Evolutionary conservation across 2,113 vertebrate species (phyloP).

Genomic region (Scopus umbretta): DNA sequence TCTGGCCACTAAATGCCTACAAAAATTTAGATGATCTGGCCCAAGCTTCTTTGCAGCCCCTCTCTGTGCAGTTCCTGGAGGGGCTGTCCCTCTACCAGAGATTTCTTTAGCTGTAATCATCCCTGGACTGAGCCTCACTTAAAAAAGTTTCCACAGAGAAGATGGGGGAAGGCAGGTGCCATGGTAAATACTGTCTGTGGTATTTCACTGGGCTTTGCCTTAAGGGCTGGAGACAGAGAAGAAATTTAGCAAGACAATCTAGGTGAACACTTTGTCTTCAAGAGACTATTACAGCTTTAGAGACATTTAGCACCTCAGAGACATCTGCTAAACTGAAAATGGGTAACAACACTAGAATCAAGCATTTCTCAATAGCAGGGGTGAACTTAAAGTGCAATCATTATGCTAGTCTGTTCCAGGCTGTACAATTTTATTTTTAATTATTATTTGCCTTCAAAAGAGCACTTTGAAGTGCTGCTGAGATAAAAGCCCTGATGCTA

Average conservation of each 20-base stretch:
- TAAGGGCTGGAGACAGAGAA: not conserved
- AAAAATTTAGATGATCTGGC: not conserved
- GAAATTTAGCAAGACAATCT: not conserved
- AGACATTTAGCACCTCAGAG: not conserved
- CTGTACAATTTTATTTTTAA: slow-evolving; percentile 31
- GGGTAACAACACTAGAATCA: not conserved
- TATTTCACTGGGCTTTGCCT: not conserved
- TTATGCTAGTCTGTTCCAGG: not conserved
- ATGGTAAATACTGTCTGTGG: not conserved
- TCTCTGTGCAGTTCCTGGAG: not conserved
- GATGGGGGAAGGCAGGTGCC: not conserved
- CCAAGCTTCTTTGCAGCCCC: not conserved
- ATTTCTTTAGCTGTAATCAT: not conserved
- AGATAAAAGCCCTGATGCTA: not conserved
- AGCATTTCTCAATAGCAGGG: not conserved
- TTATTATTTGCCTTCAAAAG: slow-evolving; percentile 42
- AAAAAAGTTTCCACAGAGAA: not conserved
- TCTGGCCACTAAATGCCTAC: not conserved
- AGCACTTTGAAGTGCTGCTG: not conserved
- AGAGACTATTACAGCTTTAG: not conserved
- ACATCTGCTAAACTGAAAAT: not conserved
- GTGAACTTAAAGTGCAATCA: not conserved
- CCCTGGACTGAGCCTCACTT: not conserved
- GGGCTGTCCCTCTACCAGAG: not conserved
- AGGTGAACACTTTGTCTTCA: not conserved